Conservation (phyloP, 1,140 invertebrate species). For the Tenebrio molitor region DNA sequence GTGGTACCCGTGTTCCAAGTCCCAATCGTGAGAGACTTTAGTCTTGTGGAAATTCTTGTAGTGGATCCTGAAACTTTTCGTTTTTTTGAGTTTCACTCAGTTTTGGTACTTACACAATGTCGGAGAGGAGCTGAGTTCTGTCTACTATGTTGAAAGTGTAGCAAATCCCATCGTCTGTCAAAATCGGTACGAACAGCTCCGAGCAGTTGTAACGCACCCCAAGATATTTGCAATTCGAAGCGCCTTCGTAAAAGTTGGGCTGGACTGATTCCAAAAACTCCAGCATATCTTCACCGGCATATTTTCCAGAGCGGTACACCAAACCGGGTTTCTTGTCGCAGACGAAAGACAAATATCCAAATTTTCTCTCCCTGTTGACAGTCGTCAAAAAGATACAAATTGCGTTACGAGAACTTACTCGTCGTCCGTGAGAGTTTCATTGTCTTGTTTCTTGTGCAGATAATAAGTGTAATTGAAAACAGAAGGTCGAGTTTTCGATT, state of each 20-base stretch:
- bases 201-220: slow-evolving; percentile 70
- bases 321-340: neutral
- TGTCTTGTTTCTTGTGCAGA: neutral
- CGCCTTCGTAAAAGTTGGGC: no score
- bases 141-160: neutral
- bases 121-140: neutral
- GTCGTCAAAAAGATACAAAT: no score
- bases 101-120: neutral
- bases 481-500: slow-evolving; percentile 56
- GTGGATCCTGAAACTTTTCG: neutral
- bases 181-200: slow-evolving; percentile 52
- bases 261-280: slow-evolving; percentile 66
- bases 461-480: neutral
- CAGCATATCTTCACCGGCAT: neutral
- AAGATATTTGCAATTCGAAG: no score
- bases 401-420: slow-evolving; percentile 62
- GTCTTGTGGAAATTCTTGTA: slow-evolving; percentile 14
- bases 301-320: neutral
- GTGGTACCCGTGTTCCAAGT: neutral
- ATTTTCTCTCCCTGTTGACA: slow-evolving; percentile 1
- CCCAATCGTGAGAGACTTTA: neutral
- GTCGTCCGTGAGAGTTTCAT: slow-evolving; percentile 56
- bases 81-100: neutral
- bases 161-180: neutral
- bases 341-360: slow-evolving; percentile 2